These are phyloP conservation scores for Lates japonicus DNA, from an alignment of 2,797 vertebrate genomes.

Conservation along the genomic window DNA sequence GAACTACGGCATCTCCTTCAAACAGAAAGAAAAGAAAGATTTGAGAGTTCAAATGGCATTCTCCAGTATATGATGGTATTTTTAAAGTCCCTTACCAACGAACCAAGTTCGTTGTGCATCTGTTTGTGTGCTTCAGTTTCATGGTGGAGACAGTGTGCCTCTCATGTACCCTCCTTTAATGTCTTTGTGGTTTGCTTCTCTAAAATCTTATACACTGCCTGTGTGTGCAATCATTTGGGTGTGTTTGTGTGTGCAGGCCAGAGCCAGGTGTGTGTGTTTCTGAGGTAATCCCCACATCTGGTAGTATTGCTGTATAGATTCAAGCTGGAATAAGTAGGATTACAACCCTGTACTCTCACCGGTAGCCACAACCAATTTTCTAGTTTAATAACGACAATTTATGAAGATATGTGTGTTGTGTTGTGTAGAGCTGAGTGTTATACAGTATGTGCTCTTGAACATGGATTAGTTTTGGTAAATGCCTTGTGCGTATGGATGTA, in stretches of 20 bases:
- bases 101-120: constrained; percentile 36
- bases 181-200: constrained; percentile 36
- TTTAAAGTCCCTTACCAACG: constrained; percentile 25
- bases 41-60: constrained; percentile 32
- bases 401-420: constrained; percentile 19
- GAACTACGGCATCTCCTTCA: constrained; percentile 50
- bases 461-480: constrained; percentile 6
- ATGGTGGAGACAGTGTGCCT: constrained; percentile 21
- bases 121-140: constrained; percentile 15
- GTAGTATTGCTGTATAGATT: constrained; percentile 56
- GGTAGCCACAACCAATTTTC: constrained; percentile 70
- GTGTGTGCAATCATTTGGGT: neutral
- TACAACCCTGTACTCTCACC: constrained; percentile 57
- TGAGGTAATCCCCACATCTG: constrained; percentile 72
- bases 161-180: constrained; percentile 13
- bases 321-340: constrained; percentile 59
- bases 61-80: constrained; percentile 41
- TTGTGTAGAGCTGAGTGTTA: neutral
- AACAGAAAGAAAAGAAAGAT: constrained; percentile 37
- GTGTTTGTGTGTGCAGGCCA: constrained; percentile 24
- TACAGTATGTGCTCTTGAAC: constrained; percentile 25
- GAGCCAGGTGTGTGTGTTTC: constrained; percentile 61
- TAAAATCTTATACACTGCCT: constrained; percentile 40
- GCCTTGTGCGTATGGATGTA: neutral
- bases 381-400: too few relatives aligned